phyloP scores from a whole-genome alignment of 2,797 vertebrate species.

The Mastacembelus armatus region DNA sequence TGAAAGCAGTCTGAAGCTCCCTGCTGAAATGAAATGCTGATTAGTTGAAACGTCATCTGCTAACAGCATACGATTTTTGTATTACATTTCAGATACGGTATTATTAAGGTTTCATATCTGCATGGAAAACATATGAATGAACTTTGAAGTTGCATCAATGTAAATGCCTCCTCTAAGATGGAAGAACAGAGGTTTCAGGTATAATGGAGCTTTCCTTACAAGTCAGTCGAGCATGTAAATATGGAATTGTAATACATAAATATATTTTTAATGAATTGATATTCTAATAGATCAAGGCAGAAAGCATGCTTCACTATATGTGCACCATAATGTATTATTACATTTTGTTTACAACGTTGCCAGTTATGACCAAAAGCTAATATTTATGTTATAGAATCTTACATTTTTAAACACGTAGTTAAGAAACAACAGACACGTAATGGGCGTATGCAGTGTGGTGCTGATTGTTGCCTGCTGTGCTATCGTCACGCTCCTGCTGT shows the following conservation, averaged over 20 bases:
- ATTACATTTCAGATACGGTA: constrained; percentile 10
- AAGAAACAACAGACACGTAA: no score
- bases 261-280: neutral
- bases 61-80: neutral
- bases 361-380: no score
- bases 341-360: no score
- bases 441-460: no score
- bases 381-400: neutral
- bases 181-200: neutral
- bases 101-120: constrained; percentile 9
- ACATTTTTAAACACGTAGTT: no score
- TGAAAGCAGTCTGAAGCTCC: neutral
- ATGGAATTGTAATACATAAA: neutral
- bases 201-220: neutral
- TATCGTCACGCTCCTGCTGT: neutral
- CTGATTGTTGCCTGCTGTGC: constrained; percentile 1
- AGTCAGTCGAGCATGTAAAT: neutral
- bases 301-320: neutral
- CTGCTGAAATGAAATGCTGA: neutral
- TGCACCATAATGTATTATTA: no score
- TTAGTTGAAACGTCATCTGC: neutral
- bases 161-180: neutral
- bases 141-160: neutral
- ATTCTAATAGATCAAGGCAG: neutral
- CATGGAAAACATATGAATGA: constrained; percentile 1